These are phyloP conservation scores for Muraenolepis orangiensis DNA, from an alignment of 2,797 vertebrate genomes.

Conservation along the genomic window DNA sequence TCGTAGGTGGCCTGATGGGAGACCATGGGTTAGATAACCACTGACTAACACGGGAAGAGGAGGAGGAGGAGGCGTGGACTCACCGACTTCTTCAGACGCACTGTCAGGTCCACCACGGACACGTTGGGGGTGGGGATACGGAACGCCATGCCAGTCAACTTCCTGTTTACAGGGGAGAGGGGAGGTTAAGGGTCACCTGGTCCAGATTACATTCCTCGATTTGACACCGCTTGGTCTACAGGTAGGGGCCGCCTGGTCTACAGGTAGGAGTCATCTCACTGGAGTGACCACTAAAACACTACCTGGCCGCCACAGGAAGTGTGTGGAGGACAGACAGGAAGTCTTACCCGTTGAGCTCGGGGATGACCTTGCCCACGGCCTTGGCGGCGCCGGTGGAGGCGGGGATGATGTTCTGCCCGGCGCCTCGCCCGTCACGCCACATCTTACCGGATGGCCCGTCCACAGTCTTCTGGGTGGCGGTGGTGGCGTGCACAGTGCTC, in stretches of 20 bases:
- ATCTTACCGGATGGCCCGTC: conserved; percentile 85
- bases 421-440: conserved; percentile 84
- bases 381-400: conserved; percentile 87
- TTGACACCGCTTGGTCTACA: too few species aligned
- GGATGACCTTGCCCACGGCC: conserved; percentile 87
- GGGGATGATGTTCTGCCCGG: conserved; percentile 86
- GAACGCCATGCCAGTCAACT: conserved; percentile 89
- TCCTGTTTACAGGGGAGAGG: conserved; percentile 61
- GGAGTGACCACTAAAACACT: too few species aligned
- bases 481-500: conserved; percentile 86
- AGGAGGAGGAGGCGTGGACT: conserved; percentile 33
- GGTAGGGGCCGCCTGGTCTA: too few species aligned
- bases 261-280: too few species aligned
- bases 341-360: conserved; percentile 81
- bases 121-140: conserved; percentile 86
- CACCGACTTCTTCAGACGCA: conserved; percentile 82
- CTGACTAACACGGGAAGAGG: too few species aligned
- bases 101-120: conserved; percentile 85
- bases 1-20: conserved; percentile 79
- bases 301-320: not conserved
- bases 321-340: not conserved
- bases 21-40: too few species aligned
- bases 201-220: too few species aligned
- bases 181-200: not conserved
- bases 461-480: conserved; percentile 87